Evolutionary conservation across 2,888 invertebrate genomes (phyloP).

Genomic region (Coelopa pilipes): DNA sequence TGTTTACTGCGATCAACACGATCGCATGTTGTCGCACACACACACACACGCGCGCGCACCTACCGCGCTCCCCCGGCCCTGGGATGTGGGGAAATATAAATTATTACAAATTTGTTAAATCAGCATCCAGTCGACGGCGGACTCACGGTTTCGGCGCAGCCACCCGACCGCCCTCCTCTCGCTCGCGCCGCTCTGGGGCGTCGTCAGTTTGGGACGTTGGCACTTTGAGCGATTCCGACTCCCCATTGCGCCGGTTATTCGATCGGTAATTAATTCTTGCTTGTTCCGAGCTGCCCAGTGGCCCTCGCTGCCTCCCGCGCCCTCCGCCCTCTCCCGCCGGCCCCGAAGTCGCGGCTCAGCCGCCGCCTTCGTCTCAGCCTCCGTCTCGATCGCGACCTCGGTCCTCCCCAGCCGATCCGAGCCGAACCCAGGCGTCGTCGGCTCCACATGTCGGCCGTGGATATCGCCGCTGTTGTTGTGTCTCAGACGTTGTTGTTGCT

Average conservation of each 20-base stretch:
- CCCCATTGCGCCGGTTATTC: constrained; percentile 59
- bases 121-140: constrained; percentile 18
- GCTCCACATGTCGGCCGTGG: constrained; percentile 27
- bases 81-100: constrained; percentile 13
- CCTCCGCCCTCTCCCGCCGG: background rate
- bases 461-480: constrained; percentile 48
- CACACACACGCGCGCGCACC: constrained; percentile 12
- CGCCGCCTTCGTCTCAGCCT: background rate
- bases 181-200: background rate
- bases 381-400: no score
- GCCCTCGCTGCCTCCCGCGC: background rate
- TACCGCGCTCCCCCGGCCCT: no score
- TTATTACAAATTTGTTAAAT: constrained; percentile 32
- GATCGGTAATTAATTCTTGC: constrained; percentile 58
- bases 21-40: constrained; percentile 5
- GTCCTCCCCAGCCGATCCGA: no score
- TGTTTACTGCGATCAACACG: constrained; percentile 1
- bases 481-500: constrained; percentile 41
- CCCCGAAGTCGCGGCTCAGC: background rate
- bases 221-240: constrained; percentile 39
- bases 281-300: constrained; percentile 14
- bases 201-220: no score
- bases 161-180: background rate
- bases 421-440: background rate
- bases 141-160: background rate